Base-by-base conservation (phyloP, 2,888 invertebrate species). In the Torymus aiolomorphi region DNA sequence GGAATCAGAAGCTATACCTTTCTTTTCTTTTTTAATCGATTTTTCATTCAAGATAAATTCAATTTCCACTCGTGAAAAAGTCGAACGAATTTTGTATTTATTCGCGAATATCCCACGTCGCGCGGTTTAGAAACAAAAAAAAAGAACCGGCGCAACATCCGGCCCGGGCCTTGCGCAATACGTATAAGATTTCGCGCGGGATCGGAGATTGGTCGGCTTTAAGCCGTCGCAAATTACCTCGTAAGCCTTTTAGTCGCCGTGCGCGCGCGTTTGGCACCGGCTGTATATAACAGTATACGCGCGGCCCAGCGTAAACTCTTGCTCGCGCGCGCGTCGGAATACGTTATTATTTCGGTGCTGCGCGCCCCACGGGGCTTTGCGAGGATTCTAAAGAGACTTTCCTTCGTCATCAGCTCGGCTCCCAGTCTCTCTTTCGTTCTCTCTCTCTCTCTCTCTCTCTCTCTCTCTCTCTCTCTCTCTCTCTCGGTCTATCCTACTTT, bases 201-300 rank as follows among this genome's bases (percentile, higher is more conserved):
- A 88, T 87, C 88, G 42, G 42, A 87, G 88, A 89, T 89, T 88
- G 88, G 88, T 84, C 85, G 66, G 67, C 86, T 87, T 87, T 88
- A 88, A 90, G 88, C 89, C 89, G 86, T 86, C 85, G 88, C 88
- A 88, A 88, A 89, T 90, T 89, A 88, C 87, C 86, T 86, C 85
- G 86, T 89, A 90, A 89, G 89, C 89, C 89, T 88, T 88, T 88
- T 89, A 88, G 87, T 86, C 85, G 86, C 82, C 85, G n/a, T 52
- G 85, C 89, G 85, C 76, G 82, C 82, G 81, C 42, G 42, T 42
- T 42, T 42, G 42, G 42, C 42, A 42, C 42, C 42, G 42, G 42
- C 42, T 42, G 42, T 42, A 42, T 13, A 62, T 14, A 59, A 62
- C 31, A 14, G 11, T 61, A 12, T 62, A 16, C 52, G 52, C 56